phyloP scores from a whole-genome alignment of 2,797 vertebrate species.

The Phrynocephalus forsythii region DNA sequence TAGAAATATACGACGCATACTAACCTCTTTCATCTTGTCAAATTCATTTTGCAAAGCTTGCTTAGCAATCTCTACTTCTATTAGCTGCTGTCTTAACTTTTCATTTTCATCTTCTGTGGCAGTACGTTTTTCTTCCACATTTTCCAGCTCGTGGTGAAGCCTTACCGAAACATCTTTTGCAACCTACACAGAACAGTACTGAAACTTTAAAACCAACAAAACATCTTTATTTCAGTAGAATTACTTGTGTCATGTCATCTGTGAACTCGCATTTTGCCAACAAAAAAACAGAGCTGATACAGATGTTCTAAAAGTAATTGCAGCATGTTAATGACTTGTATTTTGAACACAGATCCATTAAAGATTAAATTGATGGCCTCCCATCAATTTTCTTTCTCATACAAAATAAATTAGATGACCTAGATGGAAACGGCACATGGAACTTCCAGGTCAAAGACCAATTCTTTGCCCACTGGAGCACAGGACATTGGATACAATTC shows the following conservation, averaged over 20 bases:
- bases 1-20: constrained; percentile 59
- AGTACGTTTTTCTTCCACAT: constrained; percentile 96
- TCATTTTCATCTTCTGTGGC: constrained; percentile 98
- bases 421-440: background rate
- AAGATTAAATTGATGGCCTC: background rate
- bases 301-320: background rate
- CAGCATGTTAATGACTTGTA: background rate
- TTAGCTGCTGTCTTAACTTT: constrained; percentile 93
- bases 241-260: background rate
- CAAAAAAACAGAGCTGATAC: background rate
- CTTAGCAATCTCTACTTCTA: constrained; percentile 95
- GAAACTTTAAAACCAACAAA: constrained; percentile 45
- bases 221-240: background rate
- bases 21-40: constrained; percentile 96
- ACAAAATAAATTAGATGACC: background rate
- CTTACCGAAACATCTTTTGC: constrained; percentile 98
- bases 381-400: background rate
- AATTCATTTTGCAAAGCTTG: constrained; percentile 96
- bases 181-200: constrained; percentile 81
- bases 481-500: background rate
- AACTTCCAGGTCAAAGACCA: background rate
- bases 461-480: background rate
- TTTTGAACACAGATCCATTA: background rate
- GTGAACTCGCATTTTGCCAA: background rate
- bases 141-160: constrained; percentile 96